Percentiles rank a stretch among this genome's conserved stretches.
Conservation (phyloP, 2,113 vertebrate species). For the Pandion haliaetus region DNA sequence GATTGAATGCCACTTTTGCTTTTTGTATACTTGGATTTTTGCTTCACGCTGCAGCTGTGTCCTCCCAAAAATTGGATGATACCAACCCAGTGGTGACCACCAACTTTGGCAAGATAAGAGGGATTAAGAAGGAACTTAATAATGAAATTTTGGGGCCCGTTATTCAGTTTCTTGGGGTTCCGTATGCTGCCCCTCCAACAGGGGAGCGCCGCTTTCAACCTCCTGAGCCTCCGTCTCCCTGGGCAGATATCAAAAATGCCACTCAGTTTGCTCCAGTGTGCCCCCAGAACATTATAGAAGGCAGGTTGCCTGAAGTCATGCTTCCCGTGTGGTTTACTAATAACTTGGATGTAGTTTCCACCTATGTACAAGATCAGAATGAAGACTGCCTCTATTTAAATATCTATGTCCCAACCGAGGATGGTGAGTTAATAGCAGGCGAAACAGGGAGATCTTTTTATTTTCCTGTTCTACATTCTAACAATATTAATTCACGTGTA, state of each 20-base stretch:
- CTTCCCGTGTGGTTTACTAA: conserved; percentile 99
- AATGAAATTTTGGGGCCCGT: conserved; percentile 98
- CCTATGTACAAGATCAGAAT: conserved; percentile 97
- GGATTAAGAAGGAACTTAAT: conserved; percentile 96
- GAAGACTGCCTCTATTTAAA: conserved; percentile 99
- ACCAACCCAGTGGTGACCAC: conserved; percentile 91
- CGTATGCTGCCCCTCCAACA: conserved; percentile 92
- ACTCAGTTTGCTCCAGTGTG: conserved; percentile 96
- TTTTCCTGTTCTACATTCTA: conserved; percentile 74
- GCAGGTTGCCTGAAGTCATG: conserved; percentile 97
- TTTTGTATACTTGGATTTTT: conserved; percentile 79
- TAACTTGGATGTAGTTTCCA: conserved; percentile 94
- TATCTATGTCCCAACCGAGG: conserved; percentile 98
- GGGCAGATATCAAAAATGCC: conserved; percentile 91
- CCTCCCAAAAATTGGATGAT: conserved; percentile 91
- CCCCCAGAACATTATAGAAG: conserved; percentile 96
- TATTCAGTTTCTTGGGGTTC: conserved; percentile 95
- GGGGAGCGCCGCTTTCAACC: conserved; percentile 96
- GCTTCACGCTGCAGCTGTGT: conserved; percentile 75
- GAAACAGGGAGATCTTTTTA: conserved; percentile 70
- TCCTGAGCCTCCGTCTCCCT: conserved; percentile 88
- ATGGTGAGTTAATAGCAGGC: conserved; percentile 92
- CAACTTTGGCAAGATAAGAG: conserved; percentile 88
- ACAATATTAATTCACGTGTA: conserved; percentile 73
- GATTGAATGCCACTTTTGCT: conserved; percentile 70